Evolutionary conservation across 2,113 vertebrate species (phyloP).

Genomic region (Epinephelus lanceolatus): DNA sequence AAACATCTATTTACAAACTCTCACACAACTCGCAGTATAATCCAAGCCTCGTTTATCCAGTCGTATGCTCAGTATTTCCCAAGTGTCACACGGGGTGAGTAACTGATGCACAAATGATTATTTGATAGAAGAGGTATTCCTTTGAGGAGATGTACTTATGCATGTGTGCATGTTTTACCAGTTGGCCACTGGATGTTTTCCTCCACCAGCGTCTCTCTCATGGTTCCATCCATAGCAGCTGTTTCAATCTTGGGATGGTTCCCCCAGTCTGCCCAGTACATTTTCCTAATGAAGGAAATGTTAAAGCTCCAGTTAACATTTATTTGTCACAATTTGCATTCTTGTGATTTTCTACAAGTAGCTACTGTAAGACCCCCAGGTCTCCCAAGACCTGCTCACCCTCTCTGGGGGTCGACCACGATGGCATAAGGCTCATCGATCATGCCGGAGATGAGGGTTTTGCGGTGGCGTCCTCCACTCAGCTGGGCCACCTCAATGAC

Average conservation of each 20-base stretch:
- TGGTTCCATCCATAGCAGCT: conserved; percentile 95
- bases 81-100: too few species aligned
- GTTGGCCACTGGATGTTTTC: conserved; percentile 98
- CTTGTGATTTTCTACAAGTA: neutral
- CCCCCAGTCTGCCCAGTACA: conserved; percentile 99
- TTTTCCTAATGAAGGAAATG: conserved; percentile 85
- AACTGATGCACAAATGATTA: too few species aligned
- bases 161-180: conserved; percentile 75
- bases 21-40: too few species aligned
- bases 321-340: conserved; percentile 3
- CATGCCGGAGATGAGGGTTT: conserved; percentile 96
- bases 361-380: too few species aligned
- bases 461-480: conserved; percentile 91
- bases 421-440: conserved; percentile 97
- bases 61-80: too few species aligned
- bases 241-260: conserved; percentile 98
- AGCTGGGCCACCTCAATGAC: conserved; percentile 96
- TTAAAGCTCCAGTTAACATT: neutral
- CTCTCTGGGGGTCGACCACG: conserved; percentile 92
- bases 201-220: conserved; percentile 93
- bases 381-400: conserved; percentile 77
- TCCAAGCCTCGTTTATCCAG: too few species aligned
- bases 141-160: neutral
- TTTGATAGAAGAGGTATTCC: too few species aligned
- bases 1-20: too few species aligned